These are phyloP conservation scores for Solenopsis fugax DNA, from an alignment of 1,140 invertebrate species.

Conservation along the genomic window DNA sequence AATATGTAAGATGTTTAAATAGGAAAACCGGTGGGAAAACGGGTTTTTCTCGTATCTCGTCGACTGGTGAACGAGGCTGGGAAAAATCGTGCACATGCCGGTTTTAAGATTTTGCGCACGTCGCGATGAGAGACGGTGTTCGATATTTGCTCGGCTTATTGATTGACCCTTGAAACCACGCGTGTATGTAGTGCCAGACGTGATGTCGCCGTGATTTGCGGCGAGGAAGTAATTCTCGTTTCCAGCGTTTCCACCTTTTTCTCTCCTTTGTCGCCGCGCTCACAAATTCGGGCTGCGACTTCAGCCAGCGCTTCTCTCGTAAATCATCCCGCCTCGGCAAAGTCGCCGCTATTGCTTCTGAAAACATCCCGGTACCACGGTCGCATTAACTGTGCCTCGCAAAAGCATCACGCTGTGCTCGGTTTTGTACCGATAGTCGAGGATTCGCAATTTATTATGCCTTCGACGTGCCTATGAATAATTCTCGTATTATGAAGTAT, in stretches of 20 bases:
- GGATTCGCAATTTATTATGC: conserved; percentile 22
- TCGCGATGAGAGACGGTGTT: conserved; percentile 44
- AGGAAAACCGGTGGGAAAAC: background rate
- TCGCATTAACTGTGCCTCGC: conserved; percentile 21
- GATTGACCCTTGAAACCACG: conserved; percentile 67
- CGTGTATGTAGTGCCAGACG: background rate
- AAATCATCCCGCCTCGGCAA: conserved; percentile 23
- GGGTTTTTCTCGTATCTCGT: background rate
- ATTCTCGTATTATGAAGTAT: background rate
- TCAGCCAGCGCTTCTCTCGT: background rate
- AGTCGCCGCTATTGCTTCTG: conserved; percentile 49
- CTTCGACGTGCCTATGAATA: conserved; percentile 26
- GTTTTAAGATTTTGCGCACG: conserved; percentile 38
- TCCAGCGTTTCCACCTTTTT: conserved; percentile 1
- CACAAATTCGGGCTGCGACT: conserved; percentile 34
- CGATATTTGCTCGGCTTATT: conserved; percentile 71
- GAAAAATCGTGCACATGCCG: conserved; percentile 48
- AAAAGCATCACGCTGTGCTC: conserved; percentile 44
- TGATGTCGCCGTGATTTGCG: background rate
- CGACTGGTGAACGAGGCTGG: background rate
- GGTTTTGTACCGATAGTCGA: conserved; percentile 1
- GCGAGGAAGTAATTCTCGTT: conserved; percentile 35
- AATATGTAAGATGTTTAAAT: background rate
- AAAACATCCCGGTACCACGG: conserved; percentile 12
- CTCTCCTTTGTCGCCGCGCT: conserved; percentile 13